These are phyloP conservation scores for Watersipora subatra DNA, from an alignment of 1,140 invertebrate species.

Conservation along the genomic window DNA sequence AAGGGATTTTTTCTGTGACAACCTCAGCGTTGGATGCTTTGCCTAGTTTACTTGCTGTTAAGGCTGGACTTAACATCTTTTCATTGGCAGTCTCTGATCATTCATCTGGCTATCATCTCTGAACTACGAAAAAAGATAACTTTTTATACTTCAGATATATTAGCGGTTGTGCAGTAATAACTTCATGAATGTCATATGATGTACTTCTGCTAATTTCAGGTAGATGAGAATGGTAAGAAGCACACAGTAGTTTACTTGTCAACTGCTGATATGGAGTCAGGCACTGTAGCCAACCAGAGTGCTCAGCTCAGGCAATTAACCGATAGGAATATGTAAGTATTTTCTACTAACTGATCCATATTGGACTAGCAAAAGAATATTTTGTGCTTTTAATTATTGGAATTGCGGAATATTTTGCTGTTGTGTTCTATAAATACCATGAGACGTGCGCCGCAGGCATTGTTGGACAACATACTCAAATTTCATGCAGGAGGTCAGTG, in stretches of 20 bases:
- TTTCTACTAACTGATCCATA: background rate
- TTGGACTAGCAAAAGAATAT: background rate
- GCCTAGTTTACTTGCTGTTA: background rate
- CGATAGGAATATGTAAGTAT: no score
- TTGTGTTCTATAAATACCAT: background rate
- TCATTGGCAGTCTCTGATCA: background rate
- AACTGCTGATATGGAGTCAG: background rate
- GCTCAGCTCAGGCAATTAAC: no score
- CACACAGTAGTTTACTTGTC: background rate
- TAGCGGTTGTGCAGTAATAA: background rate
- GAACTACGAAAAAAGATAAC: background rate
- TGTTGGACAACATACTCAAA: background rate
- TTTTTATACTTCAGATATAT: background rate
- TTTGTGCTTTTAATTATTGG: background rate
- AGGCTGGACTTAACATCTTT: background rate
- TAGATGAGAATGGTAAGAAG: background rate
- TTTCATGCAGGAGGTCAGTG: background rate
- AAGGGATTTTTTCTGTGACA: no score
- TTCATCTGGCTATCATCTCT: background rate
- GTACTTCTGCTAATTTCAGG: background rate
- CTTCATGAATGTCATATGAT: background rate
- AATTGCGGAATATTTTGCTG: background rate
- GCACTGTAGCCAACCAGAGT: background rate
- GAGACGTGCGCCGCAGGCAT: background rate
- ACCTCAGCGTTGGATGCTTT: no score